phyloP scores from a whole-genome alignment of 2,888 invertebrate genomes.

The Tetragnatha montana region DNA sequence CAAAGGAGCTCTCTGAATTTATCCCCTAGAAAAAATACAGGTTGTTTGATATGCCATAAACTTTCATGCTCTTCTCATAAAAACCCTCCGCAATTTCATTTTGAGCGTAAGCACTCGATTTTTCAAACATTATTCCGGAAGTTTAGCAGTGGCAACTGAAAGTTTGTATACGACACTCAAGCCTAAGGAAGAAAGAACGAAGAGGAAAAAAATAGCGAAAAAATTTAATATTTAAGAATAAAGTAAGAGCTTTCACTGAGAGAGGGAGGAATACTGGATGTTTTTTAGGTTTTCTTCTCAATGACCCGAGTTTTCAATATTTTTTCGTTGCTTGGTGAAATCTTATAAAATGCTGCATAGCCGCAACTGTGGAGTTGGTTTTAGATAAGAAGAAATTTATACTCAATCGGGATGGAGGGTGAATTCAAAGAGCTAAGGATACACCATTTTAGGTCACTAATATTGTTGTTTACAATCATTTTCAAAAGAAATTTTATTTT shows the following conservation, averaged over 20 bases:
- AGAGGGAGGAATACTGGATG: conserved; percentile 10
- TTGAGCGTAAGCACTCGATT: conserved; percentile 55
- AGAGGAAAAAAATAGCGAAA: conserved; percentile 21
- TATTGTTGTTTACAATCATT: not conserved
- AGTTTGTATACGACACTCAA: conserved; percentile 30
- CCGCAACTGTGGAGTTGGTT: conserved; percentile 14
- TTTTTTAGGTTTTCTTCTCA: conserved; percentile 17
- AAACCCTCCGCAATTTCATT: conserved; percentile 46
- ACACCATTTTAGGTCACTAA: not conserved
- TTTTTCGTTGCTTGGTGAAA: conserved; percentile 21
- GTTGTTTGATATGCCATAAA: conserved; percentile 49
- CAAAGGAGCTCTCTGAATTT: conserved; percentile 20
- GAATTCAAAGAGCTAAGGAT: not conserved
- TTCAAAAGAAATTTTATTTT: no score
- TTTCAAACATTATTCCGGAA: conserved; percentile 59
- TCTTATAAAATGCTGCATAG: conserved; percentile 16
- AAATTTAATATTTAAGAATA: conserved; percentile 50
- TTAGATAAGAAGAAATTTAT: conserved; percentile 1
- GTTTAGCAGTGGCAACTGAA: conserved; percentile 41
- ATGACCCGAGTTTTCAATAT: conserved; percentile 37
- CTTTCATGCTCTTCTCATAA: conserved; percentile 23
- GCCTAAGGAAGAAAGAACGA: conserved; percentile 10
- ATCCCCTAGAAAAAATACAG: conserved; percentile 13
- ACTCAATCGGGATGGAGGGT: not conserved
- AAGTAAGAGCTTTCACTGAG: conserved; percentile 8